Base-by-base conservation (phyloP, 2,797 vertebrate genomes). In the Clangula hyemalis region DNA sequence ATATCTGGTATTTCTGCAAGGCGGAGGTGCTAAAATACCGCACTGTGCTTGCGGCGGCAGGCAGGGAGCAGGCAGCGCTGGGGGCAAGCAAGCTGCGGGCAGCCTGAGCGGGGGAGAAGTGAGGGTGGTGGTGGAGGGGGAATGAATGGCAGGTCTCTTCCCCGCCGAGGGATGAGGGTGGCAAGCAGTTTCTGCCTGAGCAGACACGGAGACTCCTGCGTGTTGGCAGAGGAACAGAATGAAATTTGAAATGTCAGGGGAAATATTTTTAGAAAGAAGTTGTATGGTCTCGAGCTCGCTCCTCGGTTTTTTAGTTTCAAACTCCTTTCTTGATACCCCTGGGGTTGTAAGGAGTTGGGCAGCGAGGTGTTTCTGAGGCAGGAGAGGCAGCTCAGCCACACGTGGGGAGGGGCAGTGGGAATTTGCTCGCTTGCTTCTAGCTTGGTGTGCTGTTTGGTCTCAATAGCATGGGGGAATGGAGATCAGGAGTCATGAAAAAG, bases 401-500 rank as follows among this genome's bases (percentile, higher is more conserved):
- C 6, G 3, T 0, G 0, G 8, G 22, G 20, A 24, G 6, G 16
- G 41, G 10, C n/a, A 28, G 8, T 6, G 30, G 45, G 27, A 27
- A 25, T 43, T 73, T 72, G 14, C 57, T 60, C 34, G 7, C 43
- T 66, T 65, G 7, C 8, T 1, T 12, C 6, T 45, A 19, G 25
- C 20, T 34, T 74, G 9, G 57, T 53, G 32, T 5, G 8, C 8
- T 82, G 24, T 53, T 36, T 5, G 56, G 57, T 11, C 13, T 56
- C 2, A 1, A 6, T 56, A 28, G 18, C 2, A 1, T 1, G 0
- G 22, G 22, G 5, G 2, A 15, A 5, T 53, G n/a, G 43, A 81
- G 57, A 25, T n/a, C 7, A 13, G 16, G 34, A 21, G 58, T 24
- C 25, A 24, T 0, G 0, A 18, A 68, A 57, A 41, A 43, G 21